phyloP scores from a whole-genome alignment of 2,113 vertebrate genomes.

The Chascanopsetta lugubris region DNA sequence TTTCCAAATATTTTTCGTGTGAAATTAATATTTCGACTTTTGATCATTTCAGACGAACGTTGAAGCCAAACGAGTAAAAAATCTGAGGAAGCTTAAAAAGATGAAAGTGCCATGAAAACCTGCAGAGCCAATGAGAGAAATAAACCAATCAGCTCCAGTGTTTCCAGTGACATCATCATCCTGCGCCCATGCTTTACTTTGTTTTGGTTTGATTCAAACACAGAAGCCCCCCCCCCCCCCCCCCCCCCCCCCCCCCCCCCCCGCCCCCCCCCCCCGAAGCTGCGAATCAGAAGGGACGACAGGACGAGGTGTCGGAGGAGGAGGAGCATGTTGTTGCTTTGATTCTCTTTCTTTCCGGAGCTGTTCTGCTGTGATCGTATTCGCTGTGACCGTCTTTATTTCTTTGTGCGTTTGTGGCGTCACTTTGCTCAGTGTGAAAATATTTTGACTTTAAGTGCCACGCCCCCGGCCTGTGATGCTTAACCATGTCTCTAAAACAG shows the following conservation, averaged over 20 bases:
- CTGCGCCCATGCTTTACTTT: background rate
- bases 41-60: background rate
- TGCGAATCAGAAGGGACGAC: constrained; percentile 33
- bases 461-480: constrained; percentile 67
- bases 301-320: too few relatives aligned
- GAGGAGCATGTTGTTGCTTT: constrained; percentile 48
- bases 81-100: background rate
- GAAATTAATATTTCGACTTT: background rate
- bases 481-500: constrained; percentile 64
- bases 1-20: too few relatives aligned
- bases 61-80: background rate
- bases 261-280: background rate
- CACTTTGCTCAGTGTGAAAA: constrained; percentile 73
- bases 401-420: constrained; percentile 72
- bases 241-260: background rate
- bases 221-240: too few relatives aligned
- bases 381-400: constrained; percentile 70
- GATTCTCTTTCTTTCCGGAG: constrained; percentile 28
- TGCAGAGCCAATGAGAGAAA: background rate
- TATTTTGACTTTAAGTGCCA: constrained; percentile 73
- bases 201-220: too few relatives aligned
- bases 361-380: constrained; percentile 75
- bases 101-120: background rate
- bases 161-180: background rate
- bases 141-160: background rate